Evolutionary conservation across 2,797 vertebrate genomes (phyloP).

Genomic region (Premnoplex brunnescens): DNA sequence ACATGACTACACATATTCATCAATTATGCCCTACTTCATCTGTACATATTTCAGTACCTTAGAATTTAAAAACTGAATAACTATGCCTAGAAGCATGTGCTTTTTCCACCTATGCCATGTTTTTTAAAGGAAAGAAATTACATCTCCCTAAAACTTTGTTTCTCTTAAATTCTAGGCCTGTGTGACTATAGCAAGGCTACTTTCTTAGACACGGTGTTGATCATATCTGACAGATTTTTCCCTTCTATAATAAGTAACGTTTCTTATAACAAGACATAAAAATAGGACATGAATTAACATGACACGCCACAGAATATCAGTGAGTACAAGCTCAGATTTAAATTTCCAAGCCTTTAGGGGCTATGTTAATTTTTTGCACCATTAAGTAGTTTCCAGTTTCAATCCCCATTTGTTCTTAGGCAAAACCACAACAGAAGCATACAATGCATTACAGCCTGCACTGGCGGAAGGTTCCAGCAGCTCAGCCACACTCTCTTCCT

Average conservation of each 20-base stretch:
- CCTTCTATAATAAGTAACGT: slow-evolving; percentile 5
- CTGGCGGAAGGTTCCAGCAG: neutral
- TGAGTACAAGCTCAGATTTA: slow-evolving; percentile 25
- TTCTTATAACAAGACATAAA: slow-evolving; percentile 40
- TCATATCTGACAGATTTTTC: slow-evolving; percentile 5
- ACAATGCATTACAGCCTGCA: neutral
- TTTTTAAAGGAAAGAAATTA: neutral
- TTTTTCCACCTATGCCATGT: neutral
- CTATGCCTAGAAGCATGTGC: neutral
- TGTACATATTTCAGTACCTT: neutral
- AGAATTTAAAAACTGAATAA: neutral
- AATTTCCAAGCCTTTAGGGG: slow-evolving; percentile 34
- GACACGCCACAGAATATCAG: neutral
- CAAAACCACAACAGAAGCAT: slow-evolving; percentile 14
- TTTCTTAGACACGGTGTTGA: neutral
- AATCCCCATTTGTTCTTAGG: neutral
- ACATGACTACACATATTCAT: neutral
- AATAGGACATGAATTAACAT: slow-evolving; percentile 10
- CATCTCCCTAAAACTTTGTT: neutral
- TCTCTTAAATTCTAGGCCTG: neutral
- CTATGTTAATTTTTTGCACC: slow-evolving; percentile 47
- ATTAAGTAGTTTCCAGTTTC: slow-evolving; percentile 56
- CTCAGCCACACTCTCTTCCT: neutral
- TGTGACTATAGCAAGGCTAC: neutral
- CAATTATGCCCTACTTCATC: neutral